Base-by-base conservation (phyloP, 2,113 vertebrate genomes). In the Scartelaos histophorus region DNA sequence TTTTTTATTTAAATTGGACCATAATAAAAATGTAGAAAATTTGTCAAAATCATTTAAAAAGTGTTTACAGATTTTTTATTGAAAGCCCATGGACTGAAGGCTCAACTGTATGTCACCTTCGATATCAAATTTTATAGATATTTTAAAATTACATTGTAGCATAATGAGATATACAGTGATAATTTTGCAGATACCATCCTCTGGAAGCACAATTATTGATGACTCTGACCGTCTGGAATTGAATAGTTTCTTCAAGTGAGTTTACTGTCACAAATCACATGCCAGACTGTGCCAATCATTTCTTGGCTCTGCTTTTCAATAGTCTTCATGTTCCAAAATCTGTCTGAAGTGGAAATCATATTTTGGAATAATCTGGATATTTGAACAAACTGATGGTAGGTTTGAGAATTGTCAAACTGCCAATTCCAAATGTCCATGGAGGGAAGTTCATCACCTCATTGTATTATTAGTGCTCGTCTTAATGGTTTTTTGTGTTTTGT, bases 231-330 rank as follows among this genome's bases (percentile, higher is more conserved):
- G 61, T 69, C 54, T 70, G 76, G 83, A 70, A 74, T 80, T 83
- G 70, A 80, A 87, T 79, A 80, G 74, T 83, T 74, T 81, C 75
- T 85, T 85, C 60, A 66, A 82, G 69, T 82, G 38, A 21, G 66
- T 80, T 56, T 65, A 22, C 74, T 84, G 9, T 24, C 67, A 57
- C 75, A 77, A 64, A 43, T 49, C 68, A 45, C 71, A 74, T 1
- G 66, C 47, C 54, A 77, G 58, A 58, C 71, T 12, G 21, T 85
- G 85, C 87, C 83, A 90, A 73, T 60, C 53, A 24, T 58, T 69
- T 75, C 61, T 73, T 86, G 87, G 85, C 86, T 75, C 60, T 53
- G 49, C n/a, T 46, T 38, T 67, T 24, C 68, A 69, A 61, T 71
- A 45, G n/a, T 19, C 67, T 65, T 70, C 73, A 69, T 77, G 58